Percentiles rank a stretch among this genome's conserved stretches.
Conservation (phyloP, 2,113 vertebrate genomes). For the Laticauda colubrina region DNA sequence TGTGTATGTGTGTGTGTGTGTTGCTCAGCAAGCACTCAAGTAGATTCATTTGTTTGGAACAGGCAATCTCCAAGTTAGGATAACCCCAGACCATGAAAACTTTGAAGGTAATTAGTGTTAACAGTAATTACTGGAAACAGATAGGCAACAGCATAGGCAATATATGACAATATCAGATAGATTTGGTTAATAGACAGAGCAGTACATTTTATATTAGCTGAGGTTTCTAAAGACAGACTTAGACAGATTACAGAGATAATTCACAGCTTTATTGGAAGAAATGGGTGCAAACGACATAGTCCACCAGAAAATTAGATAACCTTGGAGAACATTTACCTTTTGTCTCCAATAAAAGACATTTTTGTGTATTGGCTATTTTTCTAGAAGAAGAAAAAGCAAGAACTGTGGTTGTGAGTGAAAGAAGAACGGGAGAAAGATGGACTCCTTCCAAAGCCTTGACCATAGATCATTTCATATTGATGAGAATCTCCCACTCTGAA, state of each 20-base stretch:
- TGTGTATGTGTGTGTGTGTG: neutral
- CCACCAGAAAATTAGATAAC: neutral
- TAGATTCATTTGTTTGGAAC: neutral
- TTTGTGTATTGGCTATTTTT: neutral
- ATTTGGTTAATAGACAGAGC: neutral
- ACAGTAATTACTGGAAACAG: neutral
- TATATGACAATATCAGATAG: neutral
- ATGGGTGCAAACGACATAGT: neutral
- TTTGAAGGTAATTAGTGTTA: neutral
- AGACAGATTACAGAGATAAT: neutral
- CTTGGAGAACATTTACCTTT: neutral
- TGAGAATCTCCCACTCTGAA: neutral
- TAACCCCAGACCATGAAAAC: neutral
- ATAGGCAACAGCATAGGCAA: neutral
- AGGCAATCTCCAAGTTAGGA: neutral
- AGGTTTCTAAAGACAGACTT: neutral
- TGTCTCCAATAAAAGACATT: neutral
- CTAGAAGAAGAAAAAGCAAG: neutral
- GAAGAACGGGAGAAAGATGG: neutral
- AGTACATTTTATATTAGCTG: neutral
- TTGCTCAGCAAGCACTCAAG: neutral
- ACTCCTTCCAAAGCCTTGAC: neutral
- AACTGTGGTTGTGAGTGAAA: neutral
- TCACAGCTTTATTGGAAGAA: neutral
- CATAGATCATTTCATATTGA: neutral